A percentile compares a stretch with the other conserved stretches of the same genome.
These are phyloP conservation scores for Hemistola chrysoprasaria DNA, from an alignment of 2,888 invertebrate species.

Conservation along the genomic window DNA sequence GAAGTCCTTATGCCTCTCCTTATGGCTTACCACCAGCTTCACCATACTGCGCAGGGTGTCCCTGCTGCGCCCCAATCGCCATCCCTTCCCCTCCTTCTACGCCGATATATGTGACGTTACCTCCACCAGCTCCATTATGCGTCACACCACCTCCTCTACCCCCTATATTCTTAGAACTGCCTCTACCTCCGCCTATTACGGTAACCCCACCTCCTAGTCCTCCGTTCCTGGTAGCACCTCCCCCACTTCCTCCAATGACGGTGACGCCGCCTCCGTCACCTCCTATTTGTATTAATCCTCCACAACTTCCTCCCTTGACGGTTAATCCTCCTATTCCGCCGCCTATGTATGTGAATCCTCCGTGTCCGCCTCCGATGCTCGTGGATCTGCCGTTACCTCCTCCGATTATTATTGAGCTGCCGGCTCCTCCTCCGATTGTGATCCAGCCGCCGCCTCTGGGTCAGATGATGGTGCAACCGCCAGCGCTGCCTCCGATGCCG, in stretches of 20 bases:
- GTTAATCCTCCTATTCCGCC: constrained; percentile 57
- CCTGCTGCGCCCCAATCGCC: constrained; percentile 38
- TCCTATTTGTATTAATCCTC: constrained; percentile 60
- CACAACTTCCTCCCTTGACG: constrained; percentile 54
- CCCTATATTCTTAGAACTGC: constrained; percentile 53
- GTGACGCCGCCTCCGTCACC: constrained; percentile 53
- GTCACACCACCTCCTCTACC: constrained; percentile 51
- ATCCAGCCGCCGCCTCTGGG: constrained; percentile 66
- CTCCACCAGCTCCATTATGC: constrained; percentile 53
- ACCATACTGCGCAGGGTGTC: constrained; percentile 19
- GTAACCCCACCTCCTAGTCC: constrained; percentile 48
- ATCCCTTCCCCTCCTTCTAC: constrained; percentile 43
- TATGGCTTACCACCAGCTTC: constrained; percentile 23
- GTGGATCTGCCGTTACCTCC: constrained; percentile 56
- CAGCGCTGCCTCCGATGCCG: constrained; percentile 61
- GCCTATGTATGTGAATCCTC: constrained; percentile 56
- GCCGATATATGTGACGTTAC: constrained; percentile 59
- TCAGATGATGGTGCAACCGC: constrained; percentile 63
- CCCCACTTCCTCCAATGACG: constrained; percentile 53
- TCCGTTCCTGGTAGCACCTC: constrained; percentile 50
- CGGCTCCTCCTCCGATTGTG: constrained; percentile 61
- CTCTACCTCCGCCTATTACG: constrained; percentile 56
- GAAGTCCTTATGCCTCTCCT: constrained; percentile 10
- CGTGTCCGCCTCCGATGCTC: constrained; percentile 48
- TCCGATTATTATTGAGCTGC: constrained; percentile 61